These are phyloP conservation scores for Tympanoctomys barrerae DNA, from an alignment of 2,797 vertebrate species.

Conservation along the genomic window DNA sequence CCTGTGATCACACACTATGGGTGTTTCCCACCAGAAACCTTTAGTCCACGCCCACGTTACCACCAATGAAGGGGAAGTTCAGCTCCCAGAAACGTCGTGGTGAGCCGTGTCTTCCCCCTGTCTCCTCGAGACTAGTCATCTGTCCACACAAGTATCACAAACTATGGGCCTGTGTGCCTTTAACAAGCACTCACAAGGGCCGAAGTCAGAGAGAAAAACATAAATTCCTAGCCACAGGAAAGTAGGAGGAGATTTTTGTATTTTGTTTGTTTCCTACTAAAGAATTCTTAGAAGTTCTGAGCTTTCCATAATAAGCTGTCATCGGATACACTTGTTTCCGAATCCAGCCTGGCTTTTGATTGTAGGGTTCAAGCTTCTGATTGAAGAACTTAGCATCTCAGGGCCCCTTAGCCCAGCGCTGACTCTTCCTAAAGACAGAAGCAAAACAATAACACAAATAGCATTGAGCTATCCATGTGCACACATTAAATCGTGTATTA, in stretches of 20 bases:
- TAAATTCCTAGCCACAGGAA: not conserved
- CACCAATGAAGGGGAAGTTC: not conserved
- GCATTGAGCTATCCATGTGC: not conserved
- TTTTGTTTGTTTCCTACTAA: slow-evolving; percentile 68
- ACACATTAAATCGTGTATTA: slow-evolving; percentile 26
- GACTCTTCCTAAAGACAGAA: slow-evolving; percentile 11
- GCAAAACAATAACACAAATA: not conserved
- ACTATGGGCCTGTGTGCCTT: not conserved
- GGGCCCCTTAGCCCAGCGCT: slow-evolving; percentile 3
- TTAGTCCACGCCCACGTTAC: not conserved
- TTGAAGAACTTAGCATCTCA: slow-evolving; percentile 52
- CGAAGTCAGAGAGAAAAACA: slow-evolving; percentile 18
- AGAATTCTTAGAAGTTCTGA: slow-evolving; percentile 78
- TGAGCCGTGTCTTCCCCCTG: not conserved
- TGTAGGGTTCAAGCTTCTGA: slow-evolving; percentile 70
- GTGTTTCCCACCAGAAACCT: not conserved
- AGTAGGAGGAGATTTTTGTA: slow-evolving; percentile 41
- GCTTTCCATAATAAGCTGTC: slow-evolving; percentile 71
- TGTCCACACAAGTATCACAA: not conserved
- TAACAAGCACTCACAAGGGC: not conserved
- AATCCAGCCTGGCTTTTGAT: slow-evolving; percentile 66
- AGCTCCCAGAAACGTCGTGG: not conserved
- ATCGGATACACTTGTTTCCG: slow-evolving; percentile 78
- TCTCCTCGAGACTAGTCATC: not conserved
- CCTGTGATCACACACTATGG: not conserved